phyloP scores from a whole-genome alignment of 2,797 vertebrate species.

The Choloepus didactylus region DNA sequence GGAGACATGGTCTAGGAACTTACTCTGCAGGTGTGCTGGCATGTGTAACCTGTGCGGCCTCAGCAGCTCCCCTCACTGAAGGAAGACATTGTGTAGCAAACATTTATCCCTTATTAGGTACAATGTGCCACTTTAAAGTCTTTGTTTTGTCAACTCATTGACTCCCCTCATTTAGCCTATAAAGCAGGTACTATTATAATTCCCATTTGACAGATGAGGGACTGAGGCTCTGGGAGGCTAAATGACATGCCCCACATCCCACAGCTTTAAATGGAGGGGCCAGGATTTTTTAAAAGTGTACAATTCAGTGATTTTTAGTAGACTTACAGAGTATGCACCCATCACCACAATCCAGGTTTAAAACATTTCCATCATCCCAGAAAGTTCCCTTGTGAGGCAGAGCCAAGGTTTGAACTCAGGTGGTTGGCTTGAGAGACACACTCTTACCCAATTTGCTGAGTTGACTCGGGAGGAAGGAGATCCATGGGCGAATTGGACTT shows the following conservation, averaged over 20 bases:
- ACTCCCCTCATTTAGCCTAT: not conserved
- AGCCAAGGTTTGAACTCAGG: not conserved
- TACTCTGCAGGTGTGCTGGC: not conserved
- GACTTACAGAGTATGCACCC: not conserved
- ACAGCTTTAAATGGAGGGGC: not conserved
- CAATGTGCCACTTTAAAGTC: not conserved
- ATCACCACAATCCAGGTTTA: not conserved
- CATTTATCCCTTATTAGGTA: not conserved
- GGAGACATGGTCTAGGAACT: not conserved
- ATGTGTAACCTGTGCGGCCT: not conserved
- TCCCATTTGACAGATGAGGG: constrained; percentile 19
- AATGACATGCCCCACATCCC: not conserved
- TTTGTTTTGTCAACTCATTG: not conserved
- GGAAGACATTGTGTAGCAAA: not conserved
- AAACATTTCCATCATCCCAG: not conserved
- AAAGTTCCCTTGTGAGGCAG: not conserved
- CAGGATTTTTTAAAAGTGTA: not conserved
- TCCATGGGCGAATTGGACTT: not conserved
- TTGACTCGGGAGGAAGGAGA: not conserved
- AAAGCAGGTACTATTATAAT: not conserved
- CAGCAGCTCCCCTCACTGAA: not conserved
- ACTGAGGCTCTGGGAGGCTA: not conserved
- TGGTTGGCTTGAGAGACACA: not conserved
- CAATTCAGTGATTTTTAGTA: not conserved
- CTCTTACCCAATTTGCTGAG: not conserved